Conservation (phyloP, 1,140 invertebrate species). For the Bombus terrestris region DNA sequence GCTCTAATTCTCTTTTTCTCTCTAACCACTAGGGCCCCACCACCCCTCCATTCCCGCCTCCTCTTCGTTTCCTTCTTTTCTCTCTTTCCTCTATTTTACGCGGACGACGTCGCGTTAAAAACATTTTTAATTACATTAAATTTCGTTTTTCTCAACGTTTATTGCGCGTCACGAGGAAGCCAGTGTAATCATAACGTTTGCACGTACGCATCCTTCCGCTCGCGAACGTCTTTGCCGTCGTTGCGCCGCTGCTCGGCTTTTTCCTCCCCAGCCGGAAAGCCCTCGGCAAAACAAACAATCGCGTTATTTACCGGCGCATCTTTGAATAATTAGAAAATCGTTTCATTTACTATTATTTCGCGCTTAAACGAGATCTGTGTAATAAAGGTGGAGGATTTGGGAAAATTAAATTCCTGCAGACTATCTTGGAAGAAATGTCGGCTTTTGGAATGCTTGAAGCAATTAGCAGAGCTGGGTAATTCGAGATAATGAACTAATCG, state of each 20-base stretch:
- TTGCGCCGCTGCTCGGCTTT: too few relatives aligned
- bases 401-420: too few relatives aligned
- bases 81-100: slow-evolving; percentile 45
- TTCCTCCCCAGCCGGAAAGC: too few relatives aligned
- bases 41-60: slow-evolving; percentile 12
- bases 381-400: too few relatives aligned
- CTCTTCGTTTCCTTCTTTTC: slow-evolving; percentile 3
- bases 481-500: too few relatives aligned
- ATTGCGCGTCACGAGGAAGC: slow-evolving; percentile 6
- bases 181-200: slow-evolving; percentile 12
- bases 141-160: slow-evolving; percentile 39
- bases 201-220: neutral
- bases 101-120: slow-evolving; percentile 51
- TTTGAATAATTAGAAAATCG: neutral
- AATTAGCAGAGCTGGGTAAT: too few relatives aligned
- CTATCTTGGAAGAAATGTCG: too few relatives aligned
- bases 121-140: slow-evolving; percentile 67
- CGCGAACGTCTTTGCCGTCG: neutral
- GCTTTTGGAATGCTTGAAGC: too few relatives aligned
- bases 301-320: neutral
- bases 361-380: too few relatives aligned
- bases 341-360: neutral
- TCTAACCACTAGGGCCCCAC: neutral
- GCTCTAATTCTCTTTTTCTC: slow-evolving; percentile 19
- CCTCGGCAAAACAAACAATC: too few relatives aligned